Conservation (phyloP, 2,888 invertebrate species). For the Teleogryllus oceanicus region DNA sequence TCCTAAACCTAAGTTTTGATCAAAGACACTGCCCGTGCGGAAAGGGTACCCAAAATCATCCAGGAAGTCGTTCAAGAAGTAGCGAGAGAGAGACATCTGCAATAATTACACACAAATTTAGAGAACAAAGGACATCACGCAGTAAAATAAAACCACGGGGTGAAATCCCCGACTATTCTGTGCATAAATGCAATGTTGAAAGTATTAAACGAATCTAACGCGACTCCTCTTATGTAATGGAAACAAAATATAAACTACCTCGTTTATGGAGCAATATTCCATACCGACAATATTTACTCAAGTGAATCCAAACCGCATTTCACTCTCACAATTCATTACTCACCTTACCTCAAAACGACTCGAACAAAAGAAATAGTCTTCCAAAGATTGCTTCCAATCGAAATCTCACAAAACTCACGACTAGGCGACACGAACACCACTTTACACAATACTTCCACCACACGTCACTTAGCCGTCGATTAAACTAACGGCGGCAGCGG, state of each 20-base stretch:
- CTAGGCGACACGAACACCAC: no score
- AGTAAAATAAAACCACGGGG: not conserved
- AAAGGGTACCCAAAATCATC: not conserved
- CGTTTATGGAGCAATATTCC: not conserved
- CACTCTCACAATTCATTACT: not conserved
- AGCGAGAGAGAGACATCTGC: not conserved
- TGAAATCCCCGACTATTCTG: not conserved
- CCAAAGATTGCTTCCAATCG: not conserved
- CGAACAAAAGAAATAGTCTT: not conserved
- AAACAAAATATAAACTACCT: not conserved
- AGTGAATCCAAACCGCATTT: no score
- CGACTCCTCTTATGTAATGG: not conserved
- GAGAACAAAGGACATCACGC: not conserved
- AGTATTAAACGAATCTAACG: not conserved
- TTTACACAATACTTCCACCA: not conserved
- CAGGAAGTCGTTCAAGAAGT: not conserved
- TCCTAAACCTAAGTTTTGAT: conserved; percentile 44
- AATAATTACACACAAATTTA: not conserved
- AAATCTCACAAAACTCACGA: no score
- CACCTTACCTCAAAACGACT: not conserved
- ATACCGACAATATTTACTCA: not conserved
- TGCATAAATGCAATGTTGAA: not conserved
- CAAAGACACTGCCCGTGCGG: conserved; percentile 37
- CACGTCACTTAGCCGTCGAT: not conserved
- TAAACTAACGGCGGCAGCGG: not conserved